Base-by-base conservation (phyloP, 2,797 vertebrate genomes). In the Gymnoscopelus braueri region DNA sequence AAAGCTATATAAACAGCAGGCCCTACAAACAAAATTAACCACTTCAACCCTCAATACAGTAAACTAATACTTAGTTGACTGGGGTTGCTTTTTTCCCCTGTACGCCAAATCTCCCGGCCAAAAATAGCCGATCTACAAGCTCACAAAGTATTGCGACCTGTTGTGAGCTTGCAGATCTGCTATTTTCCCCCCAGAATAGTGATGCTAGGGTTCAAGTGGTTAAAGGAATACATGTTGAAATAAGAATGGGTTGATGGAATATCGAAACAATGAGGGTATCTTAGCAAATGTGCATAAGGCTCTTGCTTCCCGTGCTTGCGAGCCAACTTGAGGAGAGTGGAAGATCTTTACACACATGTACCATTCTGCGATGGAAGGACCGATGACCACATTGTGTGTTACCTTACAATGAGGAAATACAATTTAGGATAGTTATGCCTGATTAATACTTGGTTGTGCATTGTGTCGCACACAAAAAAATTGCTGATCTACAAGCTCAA, bases 281-380 rank as follows among this genome's bases (percentile, higher is more conserved):
- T 65, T 51, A 69, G 77, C 59, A 47, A 3, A 13, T 52, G 67
- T 74, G 77, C 64, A 60, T 39, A 73, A 68, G 59, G 64, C 72
- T 62, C 65, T 67, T 65, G 75, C 64, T 77, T 80, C 82, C 9
- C 78, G 87, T 70, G 79, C 66, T 60, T 85, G 87, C 69, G 81
- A 79, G 74, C 74, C 72, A 67, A 72, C 69, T 53, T 74, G 78
- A 74, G 80, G 73, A 84, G 85, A 72, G 53, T 81, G 80, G 82
- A 86, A 85, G 84, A 86, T 82, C 19, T 72, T 8, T 59, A 71
- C 75, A 55, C 48, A 54, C 67, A 79, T 57, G 60, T 51, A 60
- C 68, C 74, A 59, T 60, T 69, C 71, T 65, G 60, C 11, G 61
- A 72, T n/a, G 60, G 60, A 71, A 52, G 61, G 65, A 75, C 4